A percentile compares a stretch with the other conserved stretches of the same genome.
Conservation (phyloP, 2,113 vertebrate genomes). For the Hymenochirus boettgeri region DNA sequence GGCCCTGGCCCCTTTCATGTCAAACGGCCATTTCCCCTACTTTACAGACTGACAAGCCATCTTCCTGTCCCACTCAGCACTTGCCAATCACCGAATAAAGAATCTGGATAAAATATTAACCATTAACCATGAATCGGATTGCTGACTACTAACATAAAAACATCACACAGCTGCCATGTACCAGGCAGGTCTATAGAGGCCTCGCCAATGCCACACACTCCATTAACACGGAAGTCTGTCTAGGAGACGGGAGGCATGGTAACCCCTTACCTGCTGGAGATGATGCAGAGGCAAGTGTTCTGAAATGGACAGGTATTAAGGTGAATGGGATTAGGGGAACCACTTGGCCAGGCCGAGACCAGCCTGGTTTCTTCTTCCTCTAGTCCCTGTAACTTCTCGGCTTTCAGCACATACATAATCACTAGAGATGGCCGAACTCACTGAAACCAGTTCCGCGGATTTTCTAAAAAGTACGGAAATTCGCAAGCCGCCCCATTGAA, state of each 20-base stretch:
- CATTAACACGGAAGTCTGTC: slow-evolving; percentile 32
- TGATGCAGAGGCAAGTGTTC: no score
- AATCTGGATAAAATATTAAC: slow-evolving; percentile 40
- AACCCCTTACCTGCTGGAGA: not conserved
- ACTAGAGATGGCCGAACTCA: no score
- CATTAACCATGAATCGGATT: slow-evolving; percentile 33
- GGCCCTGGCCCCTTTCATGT: slow-evolving; percentile 15
- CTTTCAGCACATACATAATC: no score
- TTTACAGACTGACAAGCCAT: slow-evolving; percentile 11
- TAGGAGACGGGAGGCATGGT: not conserved
- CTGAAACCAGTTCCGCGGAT: no score
- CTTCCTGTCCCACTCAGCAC: slow-evolving; percentile 37
- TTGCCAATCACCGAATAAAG: slow-evolving; percentile 26
- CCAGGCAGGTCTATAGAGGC: slow-evolving; percentile 21
- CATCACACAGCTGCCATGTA: slow-evolving; percentile 33
- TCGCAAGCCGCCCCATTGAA: no score
- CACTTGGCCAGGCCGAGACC: not conserved
- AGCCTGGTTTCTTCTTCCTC: no score
- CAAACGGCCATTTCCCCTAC: slow-evolving; percentile 19
- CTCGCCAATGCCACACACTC: slow-evolving; percentile 17
- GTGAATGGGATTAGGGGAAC: not conserved
- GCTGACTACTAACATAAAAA: slow-evolving; percentile 40
- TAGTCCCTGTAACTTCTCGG: no score
- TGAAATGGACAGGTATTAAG: not conserved
- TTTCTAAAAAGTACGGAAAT: no score